Evolutionary conservation across 2,888 invertebrate species (phyloP).

Genomic region (Chymomyza procnemis): DNA sequence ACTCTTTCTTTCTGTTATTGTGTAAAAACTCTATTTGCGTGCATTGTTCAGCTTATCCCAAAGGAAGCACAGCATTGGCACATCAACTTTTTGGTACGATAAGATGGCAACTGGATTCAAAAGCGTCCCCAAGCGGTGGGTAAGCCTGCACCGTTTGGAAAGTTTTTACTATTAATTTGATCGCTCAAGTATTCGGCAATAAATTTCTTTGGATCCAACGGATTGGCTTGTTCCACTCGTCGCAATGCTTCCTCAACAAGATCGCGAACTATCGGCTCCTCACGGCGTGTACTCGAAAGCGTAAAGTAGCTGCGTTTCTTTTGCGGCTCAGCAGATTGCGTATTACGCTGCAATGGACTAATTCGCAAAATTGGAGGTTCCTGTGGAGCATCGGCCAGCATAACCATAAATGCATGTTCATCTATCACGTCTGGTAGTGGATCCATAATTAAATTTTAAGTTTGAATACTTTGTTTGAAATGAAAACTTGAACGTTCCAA

Average conservation of each 20-base stretch:
- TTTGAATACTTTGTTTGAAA: too few relatives aligned
- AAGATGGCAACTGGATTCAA: not conserved
- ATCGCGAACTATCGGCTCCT: not conserved
- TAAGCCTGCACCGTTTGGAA: not conserved
- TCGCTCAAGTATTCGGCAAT: not conserved
- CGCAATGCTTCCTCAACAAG: not conserved
- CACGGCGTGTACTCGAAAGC: not conserved
- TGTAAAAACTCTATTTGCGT: too few relatives aligned
- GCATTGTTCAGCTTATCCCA: too few relatives aligned
- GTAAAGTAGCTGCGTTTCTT: not conserved
- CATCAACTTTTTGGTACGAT: too few relatives aligned
- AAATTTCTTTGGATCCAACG: not conserved
- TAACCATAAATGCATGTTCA: too few relatives aligned
- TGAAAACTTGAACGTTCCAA: too few relatives aligned
- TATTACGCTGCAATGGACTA: not conserved
- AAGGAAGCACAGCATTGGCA: too few relatives aligned
- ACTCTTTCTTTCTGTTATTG: too few relatives aligned
- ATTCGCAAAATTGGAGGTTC: not conserved
- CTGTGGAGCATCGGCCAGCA: not conserved
- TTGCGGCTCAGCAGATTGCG: too few relatives aligned
- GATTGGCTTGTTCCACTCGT: not conserved
- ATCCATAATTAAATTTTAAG: too few relatives aligned
- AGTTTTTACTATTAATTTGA: not conserved
- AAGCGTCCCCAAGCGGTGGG: not conserved
- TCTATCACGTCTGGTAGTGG: too few relatives aligned